Percentiles rank a stretch among this genome's conserved stretches.
Conservation (phyloP, 2,113 vertebrate species). For the Struthio camelus region DNA sequence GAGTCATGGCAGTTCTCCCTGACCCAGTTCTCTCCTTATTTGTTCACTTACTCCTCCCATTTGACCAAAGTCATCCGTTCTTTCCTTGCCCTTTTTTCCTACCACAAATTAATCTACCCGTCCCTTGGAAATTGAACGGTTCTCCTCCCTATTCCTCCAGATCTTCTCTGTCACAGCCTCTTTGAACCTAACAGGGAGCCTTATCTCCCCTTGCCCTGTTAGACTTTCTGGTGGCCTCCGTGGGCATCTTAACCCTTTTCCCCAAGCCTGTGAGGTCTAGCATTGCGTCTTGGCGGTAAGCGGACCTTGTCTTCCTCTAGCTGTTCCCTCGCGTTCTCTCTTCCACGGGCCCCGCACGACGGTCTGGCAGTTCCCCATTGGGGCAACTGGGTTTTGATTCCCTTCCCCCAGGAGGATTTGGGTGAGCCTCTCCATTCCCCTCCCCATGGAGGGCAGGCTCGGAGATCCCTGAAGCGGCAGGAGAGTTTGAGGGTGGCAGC, state of each 20-base stretch:
- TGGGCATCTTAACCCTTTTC: background rate
- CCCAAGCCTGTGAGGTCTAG: fast-evolving
- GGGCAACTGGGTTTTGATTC: background rate
- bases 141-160: background rate
- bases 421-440: background rate
- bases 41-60: background rate
- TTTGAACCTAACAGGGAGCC: background rate
- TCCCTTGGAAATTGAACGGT: fast-evolving
- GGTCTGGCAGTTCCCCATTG: background rate
- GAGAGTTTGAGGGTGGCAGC: background rate
- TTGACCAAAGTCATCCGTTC: background rate
- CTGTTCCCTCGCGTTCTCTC: background rate
- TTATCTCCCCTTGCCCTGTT: background rate
- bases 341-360: background rate
- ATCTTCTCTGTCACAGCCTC: background rate
- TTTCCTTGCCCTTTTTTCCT: background rate
- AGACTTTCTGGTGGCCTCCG: background rate
- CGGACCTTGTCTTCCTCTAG: background rate
- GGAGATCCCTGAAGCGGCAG: background rate
- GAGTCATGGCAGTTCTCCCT: background rate
- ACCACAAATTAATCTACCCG: background rate
- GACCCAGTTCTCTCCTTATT: background rate
- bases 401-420: background rate
- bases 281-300: background rate
- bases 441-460: fast-evolving